These are phyloP conservation scores for Leptodirus hochenwartii DNA, from an alignment of 2,888 invertebrate species.

Conservation along the genomic window DNA sequence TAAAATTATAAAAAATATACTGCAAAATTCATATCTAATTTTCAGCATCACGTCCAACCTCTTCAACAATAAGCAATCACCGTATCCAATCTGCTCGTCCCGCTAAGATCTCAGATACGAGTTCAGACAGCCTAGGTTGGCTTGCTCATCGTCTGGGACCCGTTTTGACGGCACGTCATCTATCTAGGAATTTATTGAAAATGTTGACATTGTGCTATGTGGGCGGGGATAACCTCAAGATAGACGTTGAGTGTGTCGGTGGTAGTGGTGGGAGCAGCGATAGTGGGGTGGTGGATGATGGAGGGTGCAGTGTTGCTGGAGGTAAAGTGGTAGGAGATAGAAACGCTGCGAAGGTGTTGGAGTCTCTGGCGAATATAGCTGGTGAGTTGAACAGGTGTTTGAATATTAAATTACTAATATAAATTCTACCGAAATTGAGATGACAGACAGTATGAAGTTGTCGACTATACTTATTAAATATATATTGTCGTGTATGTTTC, in stretches of 20 bases:
- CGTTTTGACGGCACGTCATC: slow-evolving; percentile 76
- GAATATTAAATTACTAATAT: too few relatives aligned
- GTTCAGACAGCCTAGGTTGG: slow-evolving; percentile 79
- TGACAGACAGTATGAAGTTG: too few relatives aligned
- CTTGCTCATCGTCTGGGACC: slow-evolving; percentile 85
- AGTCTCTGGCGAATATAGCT: slow-evolving; percentile 76
- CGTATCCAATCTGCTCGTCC: too few relatives aligned
- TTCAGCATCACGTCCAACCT: slow-evolving; percentile 3
- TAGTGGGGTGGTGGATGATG: too few relatives aligned
- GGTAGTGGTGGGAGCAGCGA: slow-evolving; percentile 23
- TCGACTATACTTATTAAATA: too few relatives aligned
- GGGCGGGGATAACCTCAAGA: slow-evolving; percentile 58
- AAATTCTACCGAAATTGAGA: too few relatives aligned
- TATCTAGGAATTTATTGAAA: slow-evolving; percentile 78
- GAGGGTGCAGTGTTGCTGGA: slow-evolving; percentile 44
- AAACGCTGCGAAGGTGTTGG: slow-evolving; percentile 72
- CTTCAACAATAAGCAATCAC: slow-evolving; percentile 7
- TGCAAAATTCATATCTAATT: too few relatives aligned
- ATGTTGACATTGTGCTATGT: slow-evolving; percentile 91
- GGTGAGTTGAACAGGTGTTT: slow-evolving; percentile 38
- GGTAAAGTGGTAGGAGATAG: slow-evolving; percentile 57
- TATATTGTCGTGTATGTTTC: too few relatives aligned
- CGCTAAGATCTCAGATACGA: slow-evolving; percentile 64
- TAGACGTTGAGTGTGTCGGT: slow-evolving; percentile 32
- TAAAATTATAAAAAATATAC: too few relatives aligned